Conservation (phyloP, 2,113 vertebrate genomes). For the Anarrhichthys ocellatus region DNA sequence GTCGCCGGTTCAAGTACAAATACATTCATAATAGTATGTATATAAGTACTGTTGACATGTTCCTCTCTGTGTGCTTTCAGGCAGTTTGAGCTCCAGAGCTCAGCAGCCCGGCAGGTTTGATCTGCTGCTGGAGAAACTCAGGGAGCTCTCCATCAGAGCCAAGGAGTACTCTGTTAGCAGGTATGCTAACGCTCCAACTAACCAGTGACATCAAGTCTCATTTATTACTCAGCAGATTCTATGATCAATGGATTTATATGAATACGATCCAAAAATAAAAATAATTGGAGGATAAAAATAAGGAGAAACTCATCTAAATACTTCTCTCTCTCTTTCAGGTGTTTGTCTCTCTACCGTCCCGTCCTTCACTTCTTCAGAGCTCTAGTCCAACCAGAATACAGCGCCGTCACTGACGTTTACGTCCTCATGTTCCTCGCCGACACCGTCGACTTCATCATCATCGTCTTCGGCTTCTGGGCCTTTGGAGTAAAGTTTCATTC, state of each 20-base stretch:
- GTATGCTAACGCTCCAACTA: conserved; percentile 75
- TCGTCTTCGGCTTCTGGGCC: conserved; percentile 96
- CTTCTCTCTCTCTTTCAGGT: background rate
- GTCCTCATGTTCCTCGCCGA: conserved; percentile 97
- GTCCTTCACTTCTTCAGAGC: conserved; percentile 93
- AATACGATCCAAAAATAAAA: too few species aligned
- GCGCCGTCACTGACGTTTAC: conserved; percentile 94
- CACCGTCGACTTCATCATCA: conserved; percentile 95
- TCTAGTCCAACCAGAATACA: conserved; percentile 95
- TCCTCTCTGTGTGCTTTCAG: conserved; percentile 66
- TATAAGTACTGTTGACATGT: background rate
- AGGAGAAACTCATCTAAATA: too few species aligned
- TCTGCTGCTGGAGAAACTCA: conserved; percentile 89
- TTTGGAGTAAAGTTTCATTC: conserved; percentile 88
- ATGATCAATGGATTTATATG: too few species aligned
- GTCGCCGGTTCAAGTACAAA: too few species aligned
- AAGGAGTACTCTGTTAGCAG: conserved; percentile 88
- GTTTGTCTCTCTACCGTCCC: conserved; percentile 82
- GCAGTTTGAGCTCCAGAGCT: conserved; percentile 87
- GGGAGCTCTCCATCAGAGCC: conserved; percentile 88
- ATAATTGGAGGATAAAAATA: too few species aligned
- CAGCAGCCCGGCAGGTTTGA: conserved; percentile 86
- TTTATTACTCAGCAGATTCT: background rate
- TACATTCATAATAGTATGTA: background rate
- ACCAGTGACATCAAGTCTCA: background rate